Evolutionary conservation across 2,797 vertebrate species (phyloP).

Genomic region (Zalophus californianus): DNA sequence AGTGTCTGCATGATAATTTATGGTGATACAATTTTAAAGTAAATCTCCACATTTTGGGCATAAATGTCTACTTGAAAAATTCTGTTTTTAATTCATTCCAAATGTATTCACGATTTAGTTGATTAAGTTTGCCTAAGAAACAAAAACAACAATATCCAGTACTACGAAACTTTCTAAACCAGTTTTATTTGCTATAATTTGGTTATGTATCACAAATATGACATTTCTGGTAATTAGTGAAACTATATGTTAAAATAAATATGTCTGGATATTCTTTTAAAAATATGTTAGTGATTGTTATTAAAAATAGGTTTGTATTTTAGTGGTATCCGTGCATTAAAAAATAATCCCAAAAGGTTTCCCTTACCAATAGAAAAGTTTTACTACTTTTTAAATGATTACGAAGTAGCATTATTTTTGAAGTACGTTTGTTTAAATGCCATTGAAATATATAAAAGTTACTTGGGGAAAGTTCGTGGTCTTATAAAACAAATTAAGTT

Average conservation of each 20-base stretch:
- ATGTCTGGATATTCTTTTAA: background rate
- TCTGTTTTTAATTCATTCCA: background rate
- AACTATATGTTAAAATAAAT: slow-evolving; percentile 17
- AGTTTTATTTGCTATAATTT: slow-evolving; percentile 10
- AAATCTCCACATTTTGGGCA: background rate
- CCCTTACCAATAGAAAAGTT: background rate
- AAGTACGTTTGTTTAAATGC: background rate
- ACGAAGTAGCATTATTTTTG: background rate
- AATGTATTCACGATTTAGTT: background rate
- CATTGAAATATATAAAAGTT: background rate
- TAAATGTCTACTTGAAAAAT: background rate
- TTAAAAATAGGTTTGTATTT: background rate
- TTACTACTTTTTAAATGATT: background rate
- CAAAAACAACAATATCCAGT: background rate
- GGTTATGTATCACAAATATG: background rate
- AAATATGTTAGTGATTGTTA: background rate
- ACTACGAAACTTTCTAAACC: background rate
- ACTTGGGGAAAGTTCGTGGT: background rate
- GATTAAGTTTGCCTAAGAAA: background rate
- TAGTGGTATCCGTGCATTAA: background rate
- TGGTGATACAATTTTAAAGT: slow-evolving; percentile 45
- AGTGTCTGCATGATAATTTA: slow-evolving; percentile 49
- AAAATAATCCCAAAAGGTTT: background rate
- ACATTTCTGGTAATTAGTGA: background rate
- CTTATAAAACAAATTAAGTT: slow-evolving; percentile 25